Evolutionary conservation across 2,797 vertebrate genomes (phyloP).

Genomic region (Podarcis lilfordi): DNA sequence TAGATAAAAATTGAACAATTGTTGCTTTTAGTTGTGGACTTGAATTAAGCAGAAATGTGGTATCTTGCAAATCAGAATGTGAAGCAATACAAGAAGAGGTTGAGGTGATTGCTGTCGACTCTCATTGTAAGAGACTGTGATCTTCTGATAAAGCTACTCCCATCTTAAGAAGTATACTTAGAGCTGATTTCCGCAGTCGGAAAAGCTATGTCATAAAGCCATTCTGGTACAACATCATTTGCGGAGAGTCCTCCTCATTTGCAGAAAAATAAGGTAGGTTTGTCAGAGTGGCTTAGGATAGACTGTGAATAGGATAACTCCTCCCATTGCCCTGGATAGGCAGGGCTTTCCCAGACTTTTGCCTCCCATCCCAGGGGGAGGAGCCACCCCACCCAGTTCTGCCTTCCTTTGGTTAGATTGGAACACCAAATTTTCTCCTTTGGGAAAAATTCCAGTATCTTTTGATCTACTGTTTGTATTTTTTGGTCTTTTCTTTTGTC

Average conservation of each 20-base stretch:
- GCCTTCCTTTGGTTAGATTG: too few species aligned
- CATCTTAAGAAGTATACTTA: neutral
- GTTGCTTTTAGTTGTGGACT: slow-evolving; percentile 75
- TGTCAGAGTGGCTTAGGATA: too few species aligned
- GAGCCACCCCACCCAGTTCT: too few species aligned
- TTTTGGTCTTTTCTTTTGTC: too few species aligned
- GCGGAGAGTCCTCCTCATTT: neutral
- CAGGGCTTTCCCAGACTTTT: too few species aligned
- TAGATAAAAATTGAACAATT: slow-evolving; percentile 56
- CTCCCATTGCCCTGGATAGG: too few species aligned
- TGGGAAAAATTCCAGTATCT: too few species aligned
- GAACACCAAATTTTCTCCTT: too few species aligned
- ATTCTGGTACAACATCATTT: neutral
- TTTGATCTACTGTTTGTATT: too few species aligned
- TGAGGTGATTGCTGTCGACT: neutral
- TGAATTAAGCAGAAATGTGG: slow-evolving; percentile 85
- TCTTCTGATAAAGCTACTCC: neutral
- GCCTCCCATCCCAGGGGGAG: too few species aligned
- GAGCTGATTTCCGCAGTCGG: neutral
- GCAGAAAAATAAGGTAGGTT: neutral
- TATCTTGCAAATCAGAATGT: slow-evolving; percentile 82
- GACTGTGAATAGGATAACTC: too few species aligned
- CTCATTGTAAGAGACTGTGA: neutral
- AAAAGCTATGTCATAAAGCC: neutral
- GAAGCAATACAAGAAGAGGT: slow-evolving; percentile 52